Evolutionary conservation across 2,797 vertebrate genomes (phyloP), one percentile per base, ranked within the genome.

Genomic region (Pangasius macronema): DNA sequence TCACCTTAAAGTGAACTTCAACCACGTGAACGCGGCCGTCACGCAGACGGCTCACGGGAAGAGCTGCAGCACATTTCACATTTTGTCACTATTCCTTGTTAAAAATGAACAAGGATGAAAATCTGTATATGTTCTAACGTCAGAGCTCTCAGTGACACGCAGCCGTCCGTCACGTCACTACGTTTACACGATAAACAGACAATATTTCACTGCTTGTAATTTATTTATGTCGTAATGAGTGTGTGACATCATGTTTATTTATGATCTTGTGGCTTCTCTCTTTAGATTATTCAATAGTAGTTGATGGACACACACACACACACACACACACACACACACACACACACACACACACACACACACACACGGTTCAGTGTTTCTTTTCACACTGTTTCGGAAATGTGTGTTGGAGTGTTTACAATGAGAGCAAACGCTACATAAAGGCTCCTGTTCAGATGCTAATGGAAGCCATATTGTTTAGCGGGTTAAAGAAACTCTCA

Each of bases 401-500:
- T 75, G 42, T 75, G 82, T 49, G 63, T 36, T 68, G 49, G 39
- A 46, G 36, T 83, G 42, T 83, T 83, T 68, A 51, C 14, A 51
- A 42, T 24, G 3, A 68, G 82, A 68, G 67, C 63, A 75, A 84
- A 65, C 87, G 85, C 39, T 46, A 49, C 57, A 85, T 46, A 85
- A 80, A 82, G 46, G 46, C 57, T 82, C 55, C 85, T 63, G 82
- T 83, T 92, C 93, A 93, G 91, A 91, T 91, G 93, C 87, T 83
- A 86, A 87, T 83, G 16, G 88, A 46, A 33, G 51, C 65, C 89
- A 85, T 75, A 75, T 75, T 75, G 72, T 75, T 75, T 6, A 75
- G 24, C 24, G 4, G 42, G 42, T 46, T 75, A 75, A 75, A 75
- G 42, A 49, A 75, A 75, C 72, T 75, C 72, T 75, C 72, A 75